Evolutionary conservation across 2,797 vertebrate genomes (phyloP).

Genomic region (Helicolenus hilgendorfi): DNA sequence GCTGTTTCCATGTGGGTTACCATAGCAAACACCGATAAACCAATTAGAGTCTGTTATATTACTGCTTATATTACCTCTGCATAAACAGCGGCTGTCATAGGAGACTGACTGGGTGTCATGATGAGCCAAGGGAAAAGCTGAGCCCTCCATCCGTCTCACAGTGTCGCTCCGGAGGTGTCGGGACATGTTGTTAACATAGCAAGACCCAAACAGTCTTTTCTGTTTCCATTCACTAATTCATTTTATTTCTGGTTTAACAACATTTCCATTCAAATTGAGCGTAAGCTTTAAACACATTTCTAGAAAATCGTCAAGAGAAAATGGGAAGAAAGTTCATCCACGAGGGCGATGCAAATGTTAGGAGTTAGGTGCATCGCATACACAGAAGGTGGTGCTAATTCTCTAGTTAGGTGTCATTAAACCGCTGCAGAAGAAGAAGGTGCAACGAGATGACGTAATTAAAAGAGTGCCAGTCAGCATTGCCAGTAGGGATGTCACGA

Average conservation of each 20-base stretch:
- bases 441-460: neutral
- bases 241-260: neutral
- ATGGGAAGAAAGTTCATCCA: neutral
- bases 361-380: neutral
- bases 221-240: slow-evolving; percentile 35
- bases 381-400: neutral
- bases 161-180: slow-evolving; percentile 62
- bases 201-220: slow-evolving; percentile 19
- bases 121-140: slow-evolving; percentile 77
- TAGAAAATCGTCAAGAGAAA: neutral
- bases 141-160: slow-evolving; percentile 52
- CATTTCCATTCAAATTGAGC: neutral
- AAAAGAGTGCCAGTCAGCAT: neutral
- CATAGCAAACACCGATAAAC: slow-evolving; percentile 92
- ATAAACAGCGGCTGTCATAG: slow-evolving; percentile 72
- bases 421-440: neutral
- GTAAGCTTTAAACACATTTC: neutral
- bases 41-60: slow-evolving; percentile 87
- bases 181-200: slow-evolving; percentile 32
- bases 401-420: too few species aligned
- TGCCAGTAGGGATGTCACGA: too few species aligned
- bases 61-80: slow-evolving; percentile 81
- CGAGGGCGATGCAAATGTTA: neutral
- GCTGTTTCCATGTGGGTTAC: slow-evolving; percentile 89
- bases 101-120: slow-evolving; percentile 67